phyloP scores from a whole-genome alignment of 1,140 invertebrate genomes.

The Phymorhynchus buccinoides region DNA sequence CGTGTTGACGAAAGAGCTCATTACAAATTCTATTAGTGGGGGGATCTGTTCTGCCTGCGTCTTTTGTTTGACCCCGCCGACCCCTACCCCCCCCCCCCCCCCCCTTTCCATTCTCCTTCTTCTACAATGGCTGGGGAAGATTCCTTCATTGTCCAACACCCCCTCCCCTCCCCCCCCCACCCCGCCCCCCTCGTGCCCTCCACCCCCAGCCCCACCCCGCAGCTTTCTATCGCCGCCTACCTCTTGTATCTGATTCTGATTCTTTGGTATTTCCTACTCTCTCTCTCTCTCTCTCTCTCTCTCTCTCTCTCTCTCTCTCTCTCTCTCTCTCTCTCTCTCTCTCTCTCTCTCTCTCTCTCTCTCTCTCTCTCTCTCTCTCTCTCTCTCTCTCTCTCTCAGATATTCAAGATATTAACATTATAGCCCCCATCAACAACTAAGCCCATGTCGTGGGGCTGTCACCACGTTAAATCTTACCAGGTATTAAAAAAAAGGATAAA shows the following conservation, averaged over 20 bases:
- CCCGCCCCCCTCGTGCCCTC: too few relatives aligned
- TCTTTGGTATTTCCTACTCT: neutral
- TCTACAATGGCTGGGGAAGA: neutral
- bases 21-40: slow-evolving; percentile 30
- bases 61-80: slow-evolving; percentile 20
- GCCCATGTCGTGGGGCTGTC: too few relatives aligned
- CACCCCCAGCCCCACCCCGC: neutral
- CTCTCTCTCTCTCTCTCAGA: too few relatives aligned
- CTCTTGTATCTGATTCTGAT: neutral
- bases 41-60: slow-evolving; percentile 4
- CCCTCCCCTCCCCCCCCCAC: neutral
- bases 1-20: slow-evolving; percentile 31
- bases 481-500: too few relatives aligned
- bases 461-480: too few relatives aligned
- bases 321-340: neutral
- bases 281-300: neutral
- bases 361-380: neutral
- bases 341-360: neutral
- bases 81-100: neutral
- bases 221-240: too few relatives aligned
- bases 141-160: neutral
- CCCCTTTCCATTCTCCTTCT: neutral
- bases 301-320: neutral
- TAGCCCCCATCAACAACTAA: too few relatives aligned
- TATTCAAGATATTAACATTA: too few relatives aligned